Base-by-base conservation (phyloP, 2,797 vertebrate species). In the Parauchenoglanis punctatus region DNA sequence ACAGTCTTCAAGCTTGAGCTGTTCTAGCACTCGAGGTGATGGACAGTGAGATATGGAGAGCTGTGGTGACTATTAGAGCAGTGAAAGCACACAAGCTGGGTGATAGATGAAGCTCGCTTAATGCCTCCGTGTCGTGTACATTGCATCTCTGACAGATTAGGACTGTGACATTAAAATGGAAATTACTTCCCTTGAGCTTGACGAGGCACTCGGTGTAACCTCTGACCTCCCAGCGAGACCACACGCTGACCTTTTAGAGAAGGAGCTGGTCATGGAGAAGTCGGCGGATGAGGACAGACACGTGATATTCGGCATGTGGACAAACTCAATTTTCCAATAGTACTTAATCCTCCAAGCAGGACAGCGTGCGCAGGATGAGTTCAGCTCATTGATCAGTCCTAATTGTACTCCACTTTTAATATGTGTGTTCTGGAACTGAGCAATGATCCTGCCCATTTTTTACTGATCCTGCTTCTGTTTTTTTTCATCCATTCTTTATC, bases 131-230 rank as follows among this genome's bases (percentile, higher is more conserved):
- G 96, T 96, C 96, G 95, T 96, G 97, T 97, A 97, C 96, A 95
- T 98, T 97, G 97, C 96, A 95, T 96, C 95, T 96, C 94, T 97
- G 97, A 98, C 97, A 96, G 97, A 99, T 98, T 97, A 97, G 96
- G 97, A 96, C 96, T 96, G 96, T 95, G 96, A 97, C 97, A 99
- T 99, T 99, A 98, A 98, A 97, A 99, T 98, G 97, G 97, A 98
- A 98, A 99, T 98, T 94, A 96, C 96, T 97, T 96, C 94, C 94
- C 96, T 94, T 96, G 96, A 95, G 95, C 95, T 95, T 96, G 97
- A 97, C 96, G 95, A 94, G 96, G 95, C 94, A 91, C 70, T 90
- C 93, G 89, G 92, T 93, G 90, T 91, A 94, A 97, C 97, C 97
- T 90, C 0, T 96, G 96, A 97, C 96, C 97, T 96, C 96, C 94